Percentiles rank a stretch among this genome's conserved stretches.
phyloP scores from a whole-genome alignment of 2,797 vertebrate genomes.

The Liparis tanakae region DNA sequence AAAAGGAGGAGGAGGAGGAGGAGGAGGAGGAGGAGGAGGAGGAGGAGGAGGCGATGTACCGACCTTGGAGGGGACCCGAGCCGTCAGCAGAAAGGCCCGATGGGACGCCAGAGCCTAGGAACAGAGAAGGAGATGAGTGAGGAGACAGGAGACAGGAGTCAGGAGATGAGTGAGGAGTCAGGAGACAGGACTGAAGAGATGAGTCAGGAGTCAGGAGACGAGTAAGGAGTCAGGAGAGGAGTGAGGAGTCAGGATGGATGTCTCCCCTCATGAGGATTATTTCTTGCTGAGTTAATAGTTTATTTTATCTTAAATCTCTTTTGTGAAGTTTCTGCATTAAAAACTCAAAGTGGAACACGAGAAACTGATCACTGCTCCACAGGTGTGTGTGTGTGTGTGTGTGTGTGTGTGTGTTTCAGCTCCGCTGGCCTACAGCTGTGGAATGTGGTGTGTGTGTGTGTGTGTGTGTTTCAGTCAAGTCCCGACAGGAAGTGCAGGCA shows the following conservation, averaged over 20 bases:
- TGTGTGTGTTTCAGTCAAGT: constrained; percentile 57
- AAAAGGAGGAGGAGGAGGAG: constrained; percentile 4
- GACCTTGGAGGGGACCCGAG: constrained; percentile 93
- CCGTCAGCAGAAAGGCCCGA: constrained; percentile 89
- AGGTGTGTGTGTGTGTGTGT: constrained; percentile 34
- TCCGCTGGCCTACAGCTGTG: constrained; percentile 27
- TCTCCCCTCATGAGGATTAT: not conserved
- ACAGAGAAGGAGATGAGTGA: constrained; percentile 38
- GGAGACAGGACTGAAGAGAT: too few relatives aligned
- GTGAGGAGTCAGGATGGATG: too few relatives aligned
- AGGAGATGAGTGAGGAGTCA: too few relatives aligned
- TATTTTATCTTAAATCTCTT: too few relatives aligned
- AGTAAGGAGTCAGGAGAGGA: too few relatives aligned
- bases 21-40: not conserved
- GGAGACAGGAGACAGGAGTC: too few relatives aligned
- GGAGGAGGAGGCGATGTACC: constrained; percentile 24
- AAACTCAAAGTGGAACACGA: too few relatives aligned
- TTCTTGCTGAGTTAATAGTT: too few relatives aligned
- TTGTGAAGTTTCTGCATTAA: too few relatives aligned
- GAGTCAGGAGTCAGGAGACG: too few relatives aligned
- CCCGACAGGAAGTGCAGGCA: constrained; percentile 52
- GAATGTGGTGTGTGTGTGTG: constrained; percentile 14
- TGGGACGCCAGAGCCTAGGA: constrained; percentile 90
- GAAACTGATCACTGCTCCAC: not conserved
- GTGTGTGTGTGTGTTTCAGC: constrained; percentile 7